Percentiles rank a stretch among this genome's conserved stretches.
phyloP scores from a whole-genome alignment of 35 echinoderm and acorn worm species.

The Heliocidaris erythrogramma region DNA sequence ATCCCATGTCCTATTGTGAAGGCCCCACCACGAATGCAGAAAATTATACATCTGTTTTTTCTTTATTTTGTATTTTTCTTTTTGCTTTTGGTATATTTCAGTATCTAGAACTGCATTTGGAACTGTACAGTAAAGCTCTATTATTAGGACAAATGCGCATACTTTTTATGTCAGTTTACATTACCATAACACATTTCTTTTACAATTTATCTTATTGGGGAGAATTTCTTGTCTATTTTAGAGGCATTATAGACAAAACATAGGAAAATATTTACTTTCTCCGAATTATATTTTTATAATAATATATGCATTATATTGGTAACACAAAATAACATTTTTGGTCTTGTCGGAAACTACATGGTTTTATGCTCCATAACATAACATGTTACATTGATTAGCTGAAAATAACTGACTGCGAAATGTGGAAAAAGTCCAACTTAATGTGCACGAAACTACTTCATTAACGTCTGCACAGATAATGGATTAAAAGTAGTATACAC shows the following conservation, averaged over 20 bases:
- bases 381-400: too few relatives aligned
- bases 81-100: not conserved
- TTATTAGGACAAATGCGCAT: not conserved
- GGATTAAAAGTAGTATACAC: not conserved
- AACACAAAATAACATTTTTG: too few relatives aligned
- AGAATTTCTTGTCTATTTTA: too few relatives aligned
- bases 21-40: not conserved
- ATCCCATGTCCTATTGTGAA: not conserved
- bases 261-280: too few relatives aligned
- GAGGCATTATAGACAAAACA: too few relatives aligned
- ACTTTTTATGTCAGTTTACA: not conserved
- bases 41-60: conserved; percentile 1
- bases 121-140: not conserved
- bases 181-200: not conserved
- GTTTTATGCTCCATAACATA: too few relatives aligned
- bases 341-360: too few relatives aligned
- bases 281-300: too few relatives aligned
- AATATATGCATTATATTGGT: too few relatives aligned
- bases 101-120: not conserved
- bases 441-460: not conserved
- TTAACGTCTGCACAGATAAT: not conserved
- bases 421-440: not conserved
- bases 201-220: too few relatives aligned
- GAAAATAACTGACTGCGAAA: not conserved
- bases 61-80: not conserved